These are phyloP conservation scores for Muscina levida DNA, from an alignment of 2,888 invertebrate genomes.

Conservation along the genomic window DNA sequence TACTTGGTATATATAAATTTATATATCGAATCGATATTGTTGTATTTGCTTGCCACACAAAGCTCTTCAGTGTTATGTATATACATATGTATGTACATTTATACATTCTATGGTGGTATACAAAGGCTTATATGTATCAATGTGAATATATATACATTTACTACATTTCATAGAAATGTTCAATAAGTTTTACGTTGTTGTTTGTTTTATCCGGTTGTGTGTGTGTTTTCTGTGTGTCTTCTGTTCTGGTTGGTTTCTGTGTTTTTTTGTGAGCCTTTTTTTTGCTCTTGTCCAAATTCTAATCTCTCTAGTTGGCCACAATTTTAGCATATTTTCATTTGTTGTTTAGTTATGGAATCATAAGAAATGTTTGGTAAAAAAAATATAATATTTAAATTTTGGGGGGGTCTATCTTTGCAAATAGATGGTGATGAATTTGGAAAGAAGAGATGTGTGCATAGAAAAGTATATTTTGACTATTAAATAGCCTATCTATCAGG, in stretches of 20 bases:
- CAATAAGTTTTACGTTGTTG: constrained; percentile 8
- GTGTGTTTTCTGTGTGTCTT: no score
- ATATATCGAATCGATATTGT: constrained; percentile 16
- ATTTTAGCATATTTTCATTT: not conserved
- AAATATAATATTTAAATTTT: no score
- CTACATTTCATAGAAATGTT: not conserved
- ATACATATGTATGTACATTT: not conserved
- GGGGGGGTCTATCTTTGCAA: no score
- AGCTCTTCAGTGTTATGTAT: constrained; percentile 15
- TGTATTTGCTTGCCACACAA: constrained; percentile 24
- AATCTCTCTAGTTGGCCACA: not conserved
- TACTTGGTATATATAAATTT: not conserved
- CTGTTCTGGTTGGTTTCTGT: no score
- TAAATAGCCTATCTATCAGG: no score
- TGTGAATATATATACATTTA: not conserved
- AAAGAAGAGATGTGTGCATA: no score
- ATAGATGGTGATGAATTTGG: no score
- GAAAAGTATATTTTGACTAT: no score
- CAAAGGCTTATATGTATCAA: not conserved
- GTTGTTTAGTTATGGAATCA: not conserved
- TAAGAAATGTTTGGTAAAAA: no score
- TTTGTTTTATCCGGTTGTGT: constrained; percentile 26
- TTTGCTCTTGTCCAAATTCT: no score
- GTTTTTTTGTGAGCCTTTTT: no score
- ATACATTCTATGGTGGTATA: no score